These are phyloP conservation scores for Andricus grossulariae DNA, from an alignment of 1,140 invertebrate species.

Conservation along the genomic window DNA sequence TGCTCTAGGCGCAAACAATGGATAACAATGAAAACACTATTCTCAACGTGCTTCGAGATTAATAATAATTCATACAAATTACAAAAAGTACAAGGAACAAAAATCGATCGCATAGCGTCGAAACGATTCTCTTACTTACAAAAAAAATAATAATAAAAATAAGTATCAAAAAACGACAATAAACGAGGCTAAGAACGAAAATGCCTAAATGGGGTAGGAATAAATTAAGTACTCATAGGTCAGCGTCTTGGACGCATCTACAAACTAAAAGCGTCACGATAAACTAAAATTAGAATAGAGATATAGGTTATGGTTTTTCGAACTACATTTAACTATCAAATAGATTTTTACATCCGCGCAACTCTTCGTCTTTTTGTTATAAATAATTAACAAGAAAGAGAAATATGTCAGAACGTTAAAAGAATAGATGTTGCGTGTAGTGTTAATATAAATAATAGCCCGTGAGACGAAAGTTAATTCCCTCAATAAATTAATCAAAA, in stretches of 20 bases:
- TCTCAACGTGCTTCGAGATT: constrained; percentile 22
- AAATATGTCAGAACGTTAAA: constrained; percentile 51
- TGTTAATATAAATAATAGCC: constrained; percentile 29
- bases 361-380: constrained; percentile 48
- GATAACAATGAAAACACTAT: constrained; percentile 33
- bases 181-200: constrained; percentile 50
- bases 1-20: constrained; percentile 33
- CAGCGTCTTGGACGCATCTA: constrained; percentile 52
- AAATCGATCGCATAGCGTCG: constrained; percentile 41
- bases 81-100: constrained; percentile 48
- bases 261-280: constrained; percentile 54
- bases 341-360: constrained; percentile 40
- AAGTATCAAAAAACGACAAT: constrained; percentile 40
- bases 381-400: constrained; percentile 70
- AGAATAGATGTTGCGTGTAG: constrained; percentile 41
- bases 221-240: constrained; percentile 58
- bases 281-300: constrained; percentile 41
- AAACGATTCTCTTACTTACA: not conserved
- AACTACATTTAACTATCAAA: constrained; percentile 44
- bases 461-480: constrained; percentile 22
- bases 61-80: constrained; percentile 33
- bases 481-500: constrained; percentile 27
- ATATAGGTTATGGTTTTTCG: constrained; percentile 40
- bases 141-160: constrained; percentile 4
- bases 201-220: constrained; percentile 44